Conservation (phyloP, 2,113 vertebrate species). For the Alligator mississippiensis region DNA sequence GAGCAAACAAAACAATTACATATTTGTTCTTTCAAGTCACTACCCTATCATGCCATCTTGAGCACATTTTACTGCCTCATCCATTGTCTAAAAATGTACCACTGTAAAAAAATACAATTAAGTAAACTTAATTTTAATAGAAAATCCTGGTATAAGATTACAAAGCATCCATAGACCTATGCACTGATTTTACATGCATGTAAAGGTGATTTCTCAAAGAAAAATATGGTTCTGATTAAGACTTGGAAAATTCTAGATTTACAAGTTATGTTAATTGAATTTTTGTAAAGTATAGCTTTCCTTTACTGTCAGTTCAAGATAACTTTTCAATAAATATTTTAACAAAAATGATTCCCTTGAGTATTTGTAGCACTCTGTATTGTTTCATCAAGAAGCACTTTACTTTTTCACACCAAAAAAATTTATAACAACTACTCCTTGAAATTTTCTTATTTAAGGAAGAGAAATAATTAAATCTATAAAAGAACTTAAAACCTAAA, state of each 20-base stretch:
- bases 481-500: rapidly evolving
- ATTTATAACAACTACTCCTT: neutral
- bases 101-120: neutral
- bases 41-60: neutral
- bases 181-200: neutral
- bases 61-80: neutral
- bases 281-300: neutral
- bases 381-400: neutral
- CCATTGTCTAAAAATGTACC: neutral
- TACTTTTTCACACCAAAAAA: neutral
- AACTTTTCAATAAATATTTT: neutral
- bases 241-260: neutral
- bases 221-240: neutral
- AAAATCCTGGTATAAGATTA: neutral
- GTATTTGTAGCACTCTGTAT: neutral
- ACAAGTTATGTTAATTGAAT: neutral
- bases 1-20: too few species aligned
- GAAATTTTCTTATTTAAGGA: neutral
- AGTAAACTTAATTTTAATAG: neutral
- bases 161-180: neutral
- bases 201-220: neutral
- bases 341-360: neutral
- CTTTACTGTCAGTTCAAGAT: neutral
- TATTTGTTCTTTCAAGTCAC: neutral
- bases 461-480: too few species aligned